Conservation (phyloP, 2,888 invertebrate species). For the Podabrus alpinus region DNA sequence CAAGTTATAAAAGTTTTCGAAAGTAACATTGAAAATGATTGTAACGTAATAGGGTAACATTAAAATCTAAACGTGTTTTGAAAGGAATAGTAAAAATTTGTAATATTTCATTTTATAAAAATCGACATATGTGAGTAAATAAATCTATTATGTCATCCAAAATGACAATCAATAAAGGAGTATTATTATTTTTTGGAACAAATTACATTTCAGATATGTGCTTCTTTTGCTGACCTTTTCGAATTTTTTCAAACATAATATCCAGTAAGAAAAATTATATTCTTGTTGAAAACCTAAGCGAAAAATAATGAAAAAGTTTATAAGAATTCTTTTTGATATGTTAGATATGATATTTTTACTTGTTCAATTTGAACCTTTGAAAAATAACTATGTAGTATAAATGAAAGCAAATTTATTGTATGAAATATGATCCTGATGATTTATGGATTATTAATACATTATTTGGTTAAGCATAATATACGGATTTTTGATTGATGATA, state of each 20-base stretch:
- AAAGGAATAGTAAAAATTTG: conserved; percentile 29
- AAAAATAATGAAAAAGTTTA: conserved; percentile 18
- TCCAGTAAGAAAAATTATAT: conserved; percentile 27
- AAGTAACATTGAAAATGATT: background rate
- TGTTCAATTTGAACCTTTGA: conserved; percentile 30
- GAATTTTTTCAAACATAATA: conserved; percentile 23
- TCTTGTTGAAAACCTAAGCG: conserved; percentile 22
- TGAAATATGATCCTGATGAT: conserved; percentile 25
- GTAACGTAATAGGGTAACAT: background rate
- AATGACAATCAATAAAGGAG: conserved; percentile 21
- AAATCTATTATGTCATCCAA: conserved; percentile 28
- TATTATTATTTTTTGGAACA: conserved; percentile 26
- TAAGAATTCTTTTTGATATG: background rate
- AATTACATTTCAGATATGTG: conserved; percentile 28
- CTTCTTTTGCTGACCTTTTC: conserved; percentile 24
- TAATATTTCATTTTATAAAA: conserved; percentile 33
- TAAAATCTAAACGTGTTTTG: conserved; percentile 19
- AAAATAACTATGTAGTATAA: conserved; percentile 28
- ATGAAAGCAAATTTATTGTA: conserved; percentile 28
- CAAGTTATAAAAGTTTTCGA: conserved; percentile 1
- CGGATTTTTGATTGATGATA: conserved; percentile 25
- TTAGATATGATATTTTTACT: conserved; percentile 11
- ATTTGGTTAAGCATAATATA: conserved; percentile 24
- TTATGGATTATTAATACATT: conserved; percentile 29
- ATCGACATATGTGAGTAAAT: conserved; percentile 32